Conservation (phyloP, 2,113 vertebrate genomes). For the Cariama cristata region DNA sequence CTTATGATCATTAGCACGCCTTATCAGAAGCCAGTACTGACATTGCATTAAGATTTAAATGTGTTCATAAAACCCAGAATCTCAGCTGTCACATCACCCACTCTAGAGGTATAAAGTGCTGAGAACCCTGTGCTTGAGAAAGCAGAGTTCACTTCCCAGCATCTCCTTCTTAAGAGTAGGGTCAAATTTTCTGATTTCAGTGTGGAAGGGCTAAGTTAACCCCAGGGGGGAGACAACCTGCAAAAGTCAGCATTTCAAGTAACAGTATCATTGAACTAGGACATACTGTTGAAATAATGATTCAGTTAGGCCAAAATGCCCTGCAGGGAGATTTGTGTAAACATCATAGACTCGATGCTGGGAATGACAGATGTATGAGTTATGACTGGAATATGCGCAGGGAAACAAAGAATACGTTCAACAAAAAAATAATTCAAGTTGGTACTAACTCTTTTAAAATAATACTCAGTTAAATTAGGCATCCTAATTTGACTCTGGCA, state of each 20-base stretch:
- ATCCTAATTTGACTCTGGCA: background rate
- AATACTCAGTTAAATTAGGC: background rate
- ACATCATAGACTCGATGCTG: background rate
- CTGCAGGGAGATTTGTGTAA: conserved; percentile 39
- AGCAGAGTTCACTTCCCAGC: background rate
- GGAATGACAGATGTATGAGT: conserved; percentile 18
- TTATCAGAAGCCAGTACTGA: background rate
- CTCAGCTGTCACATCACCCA: background rate
- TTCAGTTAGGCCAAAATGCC: conserved; percentile 42
- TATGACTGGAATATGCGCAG: conserved; percentile 7
- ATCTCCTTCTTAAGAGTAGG: background rate
- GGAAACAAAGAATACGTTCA: background rate
- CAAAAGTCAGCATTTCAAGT: conserved; percentile 37
- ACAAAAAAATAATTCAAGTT: background rate
- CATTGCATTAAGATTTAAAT: background rate
- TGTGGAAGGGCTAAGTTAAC: background rate
- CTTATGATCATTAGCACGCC: background rate
- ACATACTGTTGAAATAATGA: conserved; percentile 32
- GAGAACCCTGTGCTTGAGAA: background rate
- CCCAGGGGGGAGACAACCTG: background rate
- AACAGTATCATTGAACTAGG: conserved; percentile 22
- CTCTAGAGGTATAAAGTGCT: background rate
- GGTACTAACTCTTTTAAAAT: background rate
- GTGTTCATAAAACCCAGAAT: background rate
- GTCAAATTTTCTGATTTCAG: background rate